These are phyloP conservation scores for Brevipalpus yothersi DNA, from an alignment of 1,140 invertebrate genomes.

Conservation along the genomic window DNA sequence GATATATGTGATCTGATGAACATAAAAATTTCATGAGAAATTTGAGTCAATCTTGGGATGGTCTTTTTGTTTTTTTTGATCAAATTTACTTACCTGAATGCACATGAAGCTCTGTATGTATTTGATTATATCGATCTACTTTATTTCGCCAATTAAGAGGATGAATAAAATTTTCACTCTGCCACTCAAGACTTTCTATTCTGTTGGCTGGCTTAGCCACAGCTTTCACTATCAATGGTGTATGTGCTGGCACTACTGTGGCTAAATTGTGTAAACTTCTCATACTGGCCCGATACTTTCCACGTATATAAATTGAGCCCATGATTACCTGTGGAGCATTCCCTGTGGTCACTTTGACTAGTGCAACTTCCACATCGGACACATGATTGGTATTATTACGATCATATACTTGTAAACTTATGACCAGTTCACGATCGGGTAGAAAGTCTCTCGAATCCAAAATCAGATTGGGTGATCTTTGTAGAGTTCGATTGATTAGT, in stretches of 20 bases:
- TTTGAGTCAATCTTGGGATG: neutral
- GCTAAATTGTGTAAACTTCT: slow-evolving; percentile 5
- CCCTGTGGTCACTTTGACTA: slow-evolving; percentile 9
- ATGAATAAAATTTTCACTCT: slow-evolving; percentile 5
- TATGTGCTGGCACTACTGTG: slow-evolving; percentile 5
- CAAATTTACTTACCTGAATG: slow-evolving; percentile 4
- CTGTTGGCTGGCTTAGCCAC: neutral
- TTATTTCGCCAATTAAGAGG: slow-evolving; percentile 3
- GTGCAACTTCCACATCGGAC: slow-evolving; percentile 7
- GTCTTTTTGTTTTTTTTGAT: too few species aligned
- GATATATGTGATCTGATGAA: slow-evolving; percentile 6
- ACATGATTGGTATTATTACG: slow-evolving; percentile 6
- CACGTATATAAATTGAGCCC: slow-evolving; percentile 5
- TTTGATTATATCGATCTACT: neutral
- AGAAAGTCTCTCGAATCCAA: slow-evolving; percentile 6
- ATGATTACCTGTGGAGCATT: slow-evolving; percentile 11
- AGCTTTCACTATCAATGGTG: slow-evolving; percentile 1
- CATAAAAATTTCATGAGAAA: neutral
- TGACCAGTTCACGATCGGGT: slow-evolving; percentile 8
- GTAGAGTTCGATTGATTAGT: slow-evolving; percentile 5
- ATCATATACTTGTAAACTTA: slow-evolving; percentile 13
- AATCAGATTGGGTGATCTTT: neutral
- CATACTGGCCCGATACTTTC: slow-evolving; percentile 2
- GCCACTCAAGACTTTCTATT: slow-evolving; percentile 1
- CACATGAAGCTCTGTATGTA: slow-evolving; percentile 2